Evolutionary conservation across 2,888 invertebrate species (phyloP).

Genomic region (Acanthosoma haemorrhoidale): DNA sequence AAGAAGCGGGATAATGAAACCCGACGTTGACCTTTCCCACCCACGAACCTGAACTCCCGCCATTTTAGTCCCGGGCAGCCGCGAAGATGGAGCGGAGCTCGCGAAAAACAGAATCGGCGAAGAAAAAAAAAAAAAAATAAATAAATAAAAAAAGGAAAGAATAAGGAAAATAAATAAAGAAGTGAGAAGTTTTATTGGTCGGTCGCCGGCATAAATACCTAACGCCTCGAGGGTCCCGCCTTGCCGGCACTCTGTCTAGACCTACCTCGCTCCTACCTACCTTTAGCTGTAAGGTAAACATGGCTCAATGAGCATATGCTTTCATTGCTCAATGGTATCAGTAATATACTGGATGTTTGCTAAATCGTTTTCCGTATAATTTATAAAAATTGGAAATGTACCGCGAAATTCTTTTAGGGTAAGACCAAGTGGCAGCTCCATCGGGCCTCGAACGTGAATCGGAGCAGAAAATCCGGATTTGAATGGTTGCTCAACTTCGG

Average conservation of each 20-base stretch:
- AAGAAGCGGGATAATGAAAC: background rate
- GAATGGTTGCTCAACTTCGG: background rate
- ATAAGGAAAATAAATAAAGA: slow-evolving; percentile 14
- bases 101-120: slow-evolving; percentile 12
- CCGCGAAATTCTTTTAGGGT: background rate
- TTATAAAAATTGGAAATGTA: no score
- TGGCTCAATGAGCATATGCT: no score
- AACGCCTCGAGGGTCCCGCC: background rate
- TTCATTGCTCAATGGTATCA: no score
- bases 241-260: background rate
- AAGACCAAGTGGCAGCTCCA: no score
- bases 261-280: no score
- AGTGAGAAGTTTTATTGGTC: slow-evolving; percentile 14
- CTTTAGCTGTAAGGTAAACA: no score
- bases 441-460: background rate
- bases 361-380: no score
- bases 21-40: slow-evolving; percentile 6
- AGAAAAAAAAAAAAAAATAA: background rate
- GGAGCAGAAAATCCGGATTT: background rate
- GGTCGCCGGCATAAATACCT: slow-evolving; percentile 5
- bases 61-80: background rate
- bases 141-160: background rate
- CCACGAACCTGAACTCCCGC: slow-evolving; percentile 6
- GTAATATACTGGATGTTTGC: no score
- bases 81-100: slow-evolving; percentile 1